Conservation (phyloP, 2,113 vertebrate genomes). For the Dendrocopos noguchii region DNA sequence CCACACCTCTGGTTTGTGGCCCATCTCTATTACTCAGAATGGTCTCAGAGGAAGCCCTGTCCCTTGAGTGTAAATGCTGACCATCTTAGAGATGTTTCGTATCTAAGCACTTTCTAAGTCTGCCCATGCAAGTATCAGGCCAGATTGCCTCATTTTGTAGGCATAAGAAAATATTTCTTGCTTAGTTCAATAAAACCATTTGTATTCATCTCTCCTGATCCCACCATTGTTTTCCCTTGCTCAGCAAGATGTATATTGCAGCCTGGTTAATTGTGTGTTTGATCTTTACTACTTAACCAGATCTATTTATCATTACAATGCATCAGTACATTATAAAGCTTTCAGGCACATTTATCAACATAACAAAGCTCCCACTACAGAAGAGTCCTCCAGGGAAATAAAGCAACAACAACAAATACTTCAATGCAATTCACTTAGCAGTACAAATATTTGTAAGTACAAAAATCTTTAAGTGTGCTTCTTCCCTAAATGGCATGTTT, state of each 20-base stretch:
- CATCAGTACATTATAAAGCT: slow-evolving; percentile 68
- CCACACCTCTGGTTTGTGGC: not conserved
- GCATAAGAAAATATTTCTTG: slow-evolving; percentile 28
- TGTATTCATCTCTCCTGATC: slow-evolving; percentile 59
- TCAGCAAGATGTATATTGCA: slow-evolving; percentile 71
- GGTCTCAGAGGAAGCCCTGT: not conserved
- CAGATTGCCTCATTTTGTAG: not conserved
- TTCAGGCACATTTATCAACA: slow-evolving; percentile 62
- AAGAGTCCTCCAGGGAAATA: slow-evolving; percentile 65
- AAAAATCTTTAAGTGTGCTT: slow-evolving; percentile 55
- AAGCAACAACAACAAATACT: slow-evolving; percentile 55
- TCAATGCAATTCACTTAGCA: slow-evolving; percentile 62
- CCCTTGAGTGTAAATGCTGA: not conserved
- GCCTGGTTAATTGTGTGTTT: slow-evolving; percentile 68
- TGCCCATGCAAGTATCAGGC: not conserved
- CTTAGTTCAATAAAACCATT: slow-evolving; percentile 49
- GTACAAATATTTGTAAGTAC: slow-evolving; percentile 69
- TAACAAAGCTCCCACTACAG: slow-evolving; percentile 52
- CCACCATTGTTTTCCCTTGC: slow-evolving; percentile 51
- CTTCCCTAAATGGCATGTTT: slow-evolving; percentile 39
- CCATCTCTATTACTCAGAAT: not conserved
- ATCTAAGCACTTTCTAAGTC: not conserved
- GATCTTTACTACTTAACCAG: slow-evolving; percentile 65
- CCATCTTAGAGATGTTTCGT: not conserved
- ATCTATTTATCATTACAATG: slow-evolving; percentile 71